A percentile compares a stretch with the other conserved stretches of the same genome.
phyloP scores from a whole-genome alignment of 2,797 vertebrate species.

The Nasua narica region DNA sequence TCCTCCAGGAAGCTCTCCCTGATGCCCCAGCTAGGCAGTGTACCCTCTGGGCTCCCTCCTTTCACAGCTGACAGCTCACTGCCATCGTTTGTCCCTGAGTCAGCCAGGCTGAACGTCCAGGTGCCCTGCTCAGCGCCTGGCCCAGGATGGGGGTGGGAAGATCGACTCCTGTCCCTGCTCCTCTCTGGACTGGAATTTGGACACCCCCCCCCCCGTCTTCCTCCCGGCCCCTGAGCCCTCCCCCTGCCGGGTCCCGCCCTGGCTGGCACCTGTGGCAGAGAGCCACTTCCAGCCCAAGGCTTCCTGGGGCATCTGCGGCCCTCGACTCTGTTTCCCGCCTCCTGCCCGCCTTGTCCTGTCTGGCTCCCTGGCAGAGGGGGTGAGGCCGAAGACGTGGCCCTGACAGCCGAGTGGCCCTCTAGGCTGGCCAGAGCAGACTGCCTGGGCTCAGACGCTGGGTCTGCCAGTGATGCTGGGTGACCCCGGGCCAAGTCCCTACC shows the following conservation, averaged over 20 bases:
- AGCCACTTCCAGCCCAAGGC: neutral
- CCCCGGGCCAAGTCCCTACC: neutral
- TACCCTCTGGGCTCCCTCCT: neutral
- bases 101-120: neutral
- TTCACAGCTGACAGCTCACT: neutral
- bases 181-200: neutral
- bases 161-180: neutral
- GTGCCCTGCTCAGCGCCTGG: neutral
- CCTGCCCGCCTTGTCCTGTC: neutral
- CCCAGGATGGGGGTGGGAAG: neutral
- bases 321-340: neutral
- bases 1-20: neutral
- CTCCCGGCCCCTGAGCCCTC: neutral
- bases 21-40: neutral
- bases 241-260: neutral
- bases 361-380: neutral
- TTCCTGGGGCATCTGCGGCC: neutral
- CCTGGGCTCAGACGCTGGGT: neutral
- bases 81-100: neutral
- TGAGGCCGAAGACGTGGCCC: neutral
- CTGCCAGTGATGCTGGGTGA: neutral
- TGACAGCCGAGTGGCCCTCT: neutral
- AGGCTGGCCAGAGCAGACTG: too few species aligned
- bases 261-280: neutral
- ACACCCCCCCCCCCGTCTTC: too few species aligned